phyloP scores from a whole-genome alignment of 2,888 invertebrate genomes.

The Mythimna ferrago region DNA sequence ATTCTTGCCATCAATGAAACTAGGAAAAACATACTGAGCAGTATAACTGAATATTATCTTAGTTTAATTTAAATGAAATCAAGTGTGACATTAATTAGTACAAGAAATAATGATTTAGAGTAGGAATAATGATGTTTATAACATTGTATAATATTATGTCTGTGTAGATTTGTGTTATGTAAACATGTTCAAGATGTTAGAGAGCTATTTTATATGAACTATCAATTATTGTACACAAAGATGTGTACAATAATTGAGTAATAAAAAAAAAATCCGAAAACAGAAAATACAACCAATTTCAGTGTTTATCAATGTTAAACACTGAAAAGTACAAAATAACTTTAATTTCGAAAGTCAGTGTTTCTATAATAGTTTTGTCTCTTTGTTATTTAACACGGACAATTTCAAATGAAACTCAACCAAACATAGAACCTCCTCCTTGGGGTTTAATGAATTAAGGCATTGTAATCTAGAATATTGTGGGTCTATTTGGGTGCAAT shows the following conservation, averaged over 20 bases:
- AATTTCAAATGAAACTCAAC: too few species aligned
- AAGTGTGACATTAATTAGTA: constrained; percentile 13
- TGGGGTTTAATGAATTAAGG: not conserved
- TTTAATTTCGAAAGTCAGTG: too few species aligned
- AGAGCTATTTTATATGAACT: constrained; percentile 10
- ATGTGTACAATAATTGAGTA: constrained; percentile 2
- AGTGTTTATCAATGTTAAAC: too few species aligned
- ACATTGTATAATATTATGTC: constrained; percentile 46
- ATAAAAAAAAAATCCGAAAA: not conserved
- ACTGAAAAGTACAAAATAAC: too few species aligned
- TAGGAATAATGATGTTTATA: constrained; percentile 34
- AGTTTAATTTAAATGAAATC: constrained; percentile 18
- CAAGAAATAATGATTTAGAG: not conserved
- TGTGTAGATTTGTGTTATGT: constrained; percentile 29
- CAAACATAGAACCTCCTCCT: too few species aligned
- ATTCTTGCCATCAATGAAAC: constrained; percentile 30
- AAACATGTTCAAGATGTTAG: constrained; percentile 33
- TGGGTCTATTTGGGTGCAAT: not conserved
- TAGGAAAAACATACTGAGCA: constrained; percentile 15
- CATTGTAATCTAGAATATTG: not conserved
- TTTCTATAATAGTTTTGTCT: too few species aligned
- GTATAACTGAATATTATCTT: not conserved
- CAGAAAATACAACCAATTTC: too few species aligned
- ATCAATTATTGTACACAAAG: too few species aligned
- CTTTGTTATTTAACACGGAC: too few species aligned